Conservation (phyloP, 2,113 vertebrate genomes). For the Narcine bancroftii region DNA sequence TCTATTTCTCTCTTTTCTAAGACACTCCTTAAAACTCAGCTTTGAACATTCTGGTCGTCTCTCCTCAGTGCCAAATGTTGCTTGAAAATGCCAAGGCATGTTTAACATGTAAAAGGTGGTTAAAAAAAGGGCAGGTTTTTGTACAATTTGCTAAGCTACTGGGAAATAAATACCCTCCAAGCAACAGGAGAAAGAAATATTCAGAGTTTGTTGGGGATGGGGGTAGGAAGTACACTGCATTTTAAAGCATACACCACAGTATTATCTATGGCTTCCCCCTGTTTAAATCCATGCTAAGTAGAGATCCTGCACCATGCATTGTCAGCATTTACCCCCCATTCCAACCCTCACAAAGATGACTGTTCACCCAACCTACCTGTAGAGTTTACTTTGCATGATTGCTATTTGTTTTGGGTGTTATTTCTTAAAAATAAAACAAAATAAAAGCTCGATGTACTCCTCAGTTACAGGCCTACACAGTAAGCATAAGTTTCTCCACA, state of each 20-base stretch:
- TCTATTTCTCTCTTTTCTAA: not conserved
- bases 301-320: not conserved
- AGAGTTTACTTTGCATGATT: constrained; percentile 13
- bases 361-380: constrained; percentile 1
- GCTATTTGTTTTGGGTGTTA: constrained; percentile 38
- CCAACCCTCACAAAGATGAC: too few relatives aligned
- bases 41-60: not conserved
- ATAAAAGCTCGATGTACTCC: constrained; percentile 78
- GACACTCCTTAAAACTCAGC: not conserved
- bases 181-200: not conserved
- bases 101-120: not conserved
- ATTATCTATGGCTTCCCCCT: not conserved
- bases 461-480: constrained; percentile 93
- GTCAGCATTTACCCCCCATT: not conserved
- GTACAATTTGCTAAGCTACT: not conserved
- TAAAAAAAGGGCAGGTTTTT: not conserved
- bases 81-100: not conserved
- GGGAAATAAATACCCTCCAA: not conserved
- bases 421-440: constrained; percentile 62
- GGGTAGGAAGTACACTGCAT: too few relatives aligned
- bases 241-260: not conserved
- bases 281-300: constrained; percentile 15
- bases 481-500: constrained; percentile 61
- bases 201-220: not conserved
- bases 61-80: not conserved